Evolutionary conservation across 2,888 invertebrate species (phyloP), one percentile per base, ranked within the genome.

Genomic region (Monochamus alternatus): DNA sequence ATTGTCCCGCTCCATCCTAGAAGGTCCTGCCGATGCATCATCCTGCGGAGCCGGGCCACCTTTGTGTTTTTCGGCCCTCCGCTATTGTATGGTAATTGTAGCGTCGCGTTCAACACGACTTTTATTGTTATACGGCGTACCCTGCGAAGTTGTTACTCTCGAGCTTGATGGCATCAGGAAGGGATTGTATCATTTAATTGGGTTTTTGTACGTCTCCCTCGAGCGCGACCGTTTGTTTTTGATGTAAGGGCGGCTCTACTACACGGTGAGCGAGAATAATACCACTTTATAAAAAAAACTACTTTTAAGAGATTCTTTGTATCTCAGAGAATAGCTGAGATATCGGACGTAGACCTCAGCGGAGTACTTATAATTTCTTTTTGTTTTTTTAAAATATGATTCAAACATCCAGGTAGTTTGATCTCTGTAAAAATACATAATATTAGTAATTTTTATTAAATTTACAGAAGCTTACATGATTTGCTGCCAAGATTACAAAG

Each of bases 1-100:
- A 55, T 55, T 55, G 55, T 55, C 12, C 55, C 55, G 55, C 55
- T 22, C 14, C 22, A 14, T 14, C n/a, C 14, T 1, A 55, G 55
- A 55, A 12, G 52, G 55, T 22, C n/a, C 55, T 55, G 55, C 55
- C 22, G 14, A 55, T 55, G 55, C 55, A 55, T 55, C 55, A 55
- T 55, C 55, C 14, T 14, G 47, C 47, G 12, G 12, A 47, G 12
- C 47, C 8, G 9, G 47, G 38, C 38, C 47, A 47, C 10, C 12
- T 47, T 47, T 47, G 47, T 47, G 47, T 47, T 47, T 47, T 47
- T 12, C 73, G 12, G 47, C 73, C 58, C 22, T 38, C 47, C 59
- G 66, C 73, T 10, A 73, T 73, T 73, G 73, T 73, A 73, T 66
- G 66, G 66, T 73, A 73, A 73, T 66, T 73, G 66, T 66, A 66